phyloP scores from a whole-genome alignment of 2,888 invertebrate genomes.

The Drosophila pseudotalamancana region DNA sequence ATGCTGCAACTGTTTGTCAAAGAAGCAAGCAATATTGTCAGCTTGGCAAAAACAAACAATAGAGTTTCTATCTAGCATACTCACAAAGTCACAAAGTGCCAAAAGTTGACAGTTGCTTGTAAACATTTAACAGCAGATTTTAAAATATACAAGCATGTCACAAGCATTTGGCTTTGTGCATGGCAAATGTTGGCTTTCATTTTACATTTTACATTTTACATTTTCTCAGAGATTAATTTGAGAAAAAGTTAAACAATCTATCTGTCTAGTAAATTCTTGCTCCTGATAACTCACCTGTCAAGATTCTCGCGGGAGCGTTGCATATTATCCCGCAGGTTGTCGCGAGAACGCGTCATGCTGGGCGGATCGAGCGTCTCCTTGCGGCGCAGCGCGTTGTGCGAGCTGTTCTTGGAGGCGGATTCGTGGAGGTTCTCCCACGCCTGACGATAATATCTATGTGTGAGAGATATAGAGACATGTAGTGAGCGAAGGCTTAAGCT shows the following conservation, averaged over 20 bases:
- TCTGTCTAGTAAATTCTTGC: neutral
- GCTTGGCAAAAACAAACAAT: too few relatives aligned
- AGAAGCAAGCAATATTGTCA: neutral
- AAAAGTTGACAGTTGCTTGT: neutral
- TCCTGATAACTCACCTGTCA: slow-evolving; percentile 76
- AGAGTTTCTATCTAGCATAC: too few relatives aligned
- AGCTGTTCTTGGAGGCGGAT: slow-evolving; percentile 87
- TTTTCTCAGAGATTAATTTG: neutral
- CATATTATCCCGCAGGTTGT: slow-evolving; percentile 83
- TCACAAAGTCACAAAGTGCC: too few relatives aligned
- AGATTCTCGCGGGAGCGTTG: slow-evolving; percentile 84
- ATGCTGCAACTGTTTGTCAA: neutral
- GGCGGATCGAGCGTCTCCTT: slow-evolving; percentile 91
- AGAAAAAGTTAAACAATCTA: neutral
- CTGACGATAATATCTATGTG: slow-evolving; percentile 90
- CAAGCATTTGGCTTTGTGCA: too few relatives aligned
- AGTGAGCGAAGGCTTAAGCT: neutral
- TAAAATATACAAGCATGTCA: too few relatives aligned
- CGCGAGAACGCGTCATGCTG: slow-evolving; percentile 82
- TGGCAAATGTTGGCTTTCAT: neutral
- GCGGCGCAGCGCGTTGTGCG: slow-evolving; percentile 87
- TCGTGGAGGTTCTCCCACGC: slow-evolving; percentile 97
- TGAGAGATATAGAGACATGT: slow-evolving; percentile 1
- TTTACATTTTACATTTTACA: too few relatives aligned
- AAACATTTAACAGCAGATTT: neutral